Evolutionary conservation across 2,888 invertebrate species (phyloP).

Genomic region (Leucophora obtusa): DNA sequence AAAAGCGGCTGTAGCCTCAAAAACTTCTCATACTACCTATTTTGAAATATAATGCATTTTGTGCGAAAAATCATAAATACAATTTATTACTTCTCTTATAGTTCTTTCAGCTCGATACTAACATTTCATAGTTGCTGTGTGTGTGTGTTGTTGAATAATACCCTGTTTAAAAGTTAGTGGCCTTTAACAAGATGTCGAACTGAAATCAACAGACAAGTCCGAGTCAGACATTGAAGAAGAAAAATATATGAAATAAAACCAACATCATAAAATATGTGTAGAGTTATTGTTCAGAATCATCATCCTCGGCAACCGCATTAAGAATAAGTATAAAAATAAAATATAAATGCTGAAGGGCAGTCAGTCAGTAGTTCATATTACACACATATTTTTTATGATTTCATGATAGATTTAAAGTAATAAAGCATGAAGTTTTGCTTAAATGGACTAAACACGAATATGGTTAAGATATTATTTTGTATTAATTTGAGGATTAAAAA

Average conservation of each 20-base stretch:
- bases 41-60: slow-evolving; percentile 1
- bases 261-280: slow-evolving; percentile 10
- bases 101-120: slow-evolving; percentile 15
- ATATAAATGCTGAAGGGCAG: slow-evolving; percentile 38
- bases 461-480: slow-evolving; percentile 9
- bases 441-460: neutral
- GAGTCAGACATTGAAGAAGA: slow-evolving; percentile 4
- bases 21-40: neutral
- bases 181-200: slow-evolving; percentile 48
- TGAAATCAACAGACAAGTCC: slow-evolving; percentile 40
- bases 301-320: neutral
- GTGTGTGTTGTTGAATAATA: slow-evolving; percentile 8
- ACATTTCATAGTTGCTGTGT: neutral
- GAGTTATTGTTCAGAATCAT: slow-evolving; percentile 22
- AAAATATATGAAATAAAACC: neutral
- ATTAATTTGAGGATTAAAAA: slow-evolving; percentile 19
- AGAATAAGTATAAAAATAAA: slow-evolving; percentile 1
- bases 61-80: slow-evolving; percentile 53
- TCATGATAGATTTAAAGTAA: slow-evolving; percentile 33
- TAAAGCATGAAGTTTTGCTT: slow-evolving; percentile 18
- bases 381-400: slow-evolving; percentile 26
- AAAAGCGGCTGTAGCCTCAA: too few species aligned
- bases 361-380: slow-evolving; percentile 58
- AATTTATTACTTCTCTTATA: slow-evolving; percentile 49
- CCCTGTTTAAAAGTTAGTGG: slow-evolving; percentile 10